Conservation (phyloP, 2,113 vertebrate genomes). For the Hypanus sabinus region DNA sequence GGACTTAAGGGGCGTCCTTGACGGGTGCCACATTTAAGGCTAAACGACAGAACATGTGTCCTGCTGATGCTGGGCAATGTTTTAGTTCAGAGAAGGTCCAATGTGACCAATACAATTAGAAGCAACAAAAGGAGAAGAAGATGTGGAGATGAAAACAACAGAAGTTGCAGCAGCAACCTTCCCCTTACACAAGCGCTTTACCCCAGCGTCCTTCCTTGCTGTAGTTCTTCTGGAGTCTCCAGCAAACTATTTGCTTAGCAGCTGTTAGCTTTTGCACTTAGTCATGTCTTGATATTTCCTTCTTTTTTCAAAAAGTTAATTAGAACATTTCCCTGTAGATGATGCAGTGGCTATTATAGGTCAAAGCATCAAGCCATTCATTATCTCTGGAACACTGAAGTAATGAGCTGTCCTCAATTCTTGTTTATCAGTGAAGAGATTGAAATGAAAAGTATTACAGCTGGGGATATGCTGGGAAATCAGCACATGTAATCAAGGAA, state of each 20-base stretch:
- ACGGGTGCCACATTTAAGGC: no score
- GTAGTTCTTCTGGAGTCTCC: neutral
- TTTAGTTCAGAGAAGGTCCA: no score
- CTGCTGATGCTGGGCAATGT: no score
- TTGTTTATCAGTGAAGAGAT: neutral
- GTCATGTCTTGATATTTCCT: neutral
- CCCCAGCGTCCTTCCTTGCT: neutral
- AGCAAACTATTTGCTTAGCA: neutral
- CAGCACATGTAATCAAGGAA: neutral
- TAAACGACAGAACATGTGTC: no score
- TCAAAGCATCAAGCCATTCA: neutral
- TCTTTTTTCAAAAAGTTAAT: slow-evolving; percentile 7
- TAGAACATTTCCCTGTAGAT: neutral
- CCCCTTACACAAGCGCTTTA: no score
- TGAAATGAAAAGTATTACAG: neutral
- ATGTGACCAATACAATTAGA: no score
- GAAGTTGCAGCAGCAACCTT: no score
- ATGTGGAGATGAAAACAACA: no score
- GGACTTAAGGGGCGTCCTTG: no score
- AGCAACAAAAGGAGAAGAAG: no score
- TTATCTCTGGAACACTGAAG: neutral
- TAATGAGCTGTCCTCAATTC: neutral
- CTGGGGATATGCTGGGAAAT: neutral
- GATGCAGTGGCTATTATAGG: neutral
- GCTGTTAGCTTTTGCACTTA: neutral